Conservation (phyloP, 2,797 vertebrate species). For the Cephalopachus bancanus region DNA sequence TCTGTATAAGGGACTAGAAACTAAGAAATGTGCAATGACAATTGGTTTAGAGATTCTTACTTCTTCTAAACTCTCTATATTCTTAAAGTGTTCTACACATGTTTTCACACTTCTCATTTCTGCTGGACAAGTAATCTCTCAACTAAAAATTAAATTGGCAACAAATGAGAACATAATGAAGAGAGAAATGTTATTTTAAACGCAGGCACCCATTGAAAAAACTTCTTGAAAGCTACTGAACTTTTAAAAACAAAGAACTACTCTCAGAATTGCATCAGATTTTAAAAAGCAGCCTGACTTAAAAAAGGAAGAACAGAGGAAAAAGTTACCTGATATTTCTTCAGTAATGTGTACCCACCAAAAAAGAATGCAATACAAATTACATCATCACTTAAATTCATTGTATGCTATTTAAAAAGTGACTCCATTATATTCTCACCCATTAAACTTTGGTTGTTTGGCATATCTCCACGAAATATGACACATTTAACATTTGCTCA, state of each 20-base stretch:
- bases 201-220: not conserved
- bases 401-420: constrained; percentile 18
- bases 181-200: constrained; percentile 47
- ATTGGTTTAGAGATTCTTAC: not conserved
- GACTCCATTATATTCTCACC: not conserved
- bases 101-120: not conserved
- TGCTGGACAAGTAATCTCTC: constrained; percentile 22
- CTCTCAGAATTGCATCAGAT: not conserved
- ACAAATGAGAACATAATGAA: constrained; percentile 31
- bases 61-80: not conserved
- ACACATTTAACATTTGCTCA: not conserved
- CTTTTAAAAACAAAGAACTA: constrained; percentile 24
- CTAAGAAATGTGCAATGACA: not conserved
- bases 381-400: constrained; percentile 44
- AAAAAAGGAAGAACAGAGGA: constrained; percentile 1
- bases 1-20: not conserved
- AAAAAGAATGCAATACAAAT: constrained; percentile 55
- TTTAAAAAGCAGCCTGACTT: constrained; percentile 8
- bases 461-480: not conserved
- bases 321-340: constrained; percentile 17
- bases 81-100: not conserved
- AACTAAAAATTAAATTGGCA: constrained; percentile 12
- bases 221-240: constrained; percentile 1
- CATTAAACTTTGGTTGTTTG: not conserved
- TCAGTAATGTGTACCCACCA: not conserved